Conservation (phyloP, 2,797 vertebrate genomes). For the Catostomus latipinnis region DNA sequence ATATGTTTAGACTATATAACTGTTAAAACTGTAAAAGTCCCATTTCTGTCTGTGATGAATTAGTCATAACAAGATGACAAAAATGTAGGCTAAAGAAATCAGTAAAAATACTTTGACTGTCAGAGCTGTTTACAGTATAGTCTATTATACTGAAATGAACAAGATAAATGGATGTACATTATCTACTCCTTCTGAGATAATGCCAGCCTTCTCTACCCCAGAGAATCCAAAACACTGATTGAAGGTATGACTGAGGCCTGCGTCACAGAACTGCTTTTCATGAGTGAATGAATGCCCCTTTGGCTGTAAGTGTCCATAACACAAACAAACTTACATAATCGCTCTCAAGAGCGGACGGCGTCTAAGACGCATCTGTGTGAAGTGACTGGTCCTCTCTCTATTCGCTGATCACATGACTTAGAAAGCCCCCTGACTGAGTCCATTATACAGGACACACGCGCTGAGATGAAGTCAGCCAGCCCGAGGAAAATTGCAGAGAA, state of each 20-base stretch:
- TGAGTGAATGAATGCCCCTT: conserved; percentile 34
- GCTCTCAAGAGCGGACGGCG: conserved; percentile 3
- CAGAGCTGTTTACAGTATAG: too few species aligned
- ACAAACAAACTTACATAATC: conserved; percentile 29
- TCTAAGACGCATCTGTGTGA: conserved; percentile 31
- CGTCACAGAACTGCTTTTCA: conserved; percentile 36
- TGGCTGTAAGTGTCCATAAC: conserved; percentile 26
- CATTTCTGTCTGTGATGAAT: too few species aligned
- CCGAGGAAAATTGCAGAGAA: conserved; percentile 9
- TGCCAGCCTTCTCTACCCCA: neutral
- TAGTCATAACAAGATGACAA: too few species aligned
- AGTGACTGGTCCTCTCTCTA: conserved; percentile 42
- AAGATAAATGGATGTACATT: too few species aligned
- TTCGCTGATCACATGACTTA: conserved; percentile 37
- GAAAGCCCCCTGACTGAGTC: conserved; percentile 25
- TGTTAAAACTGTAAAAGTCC: too few species aligned
- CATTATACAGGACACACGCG: conserved; percentile 26
- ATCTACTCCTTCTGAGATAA: neutral
- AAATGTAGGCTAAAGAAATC: too few species aligned
- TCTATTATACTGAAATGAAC: too few species aligned
- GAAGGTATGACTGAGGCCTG: conserved; percentile 11
- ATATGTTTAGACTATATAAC: too few species aligned
- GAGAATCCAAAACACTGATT: neutral
- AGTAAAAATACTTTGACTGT: too few species aligned
- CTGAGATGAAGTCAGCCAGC: conserved; percentile 12